These are phyloP conservation scores for Siphamia tubifer DNA, from an alignment of 2,113 vertebrate genomes.

Conservation along the genomic window DNA sequence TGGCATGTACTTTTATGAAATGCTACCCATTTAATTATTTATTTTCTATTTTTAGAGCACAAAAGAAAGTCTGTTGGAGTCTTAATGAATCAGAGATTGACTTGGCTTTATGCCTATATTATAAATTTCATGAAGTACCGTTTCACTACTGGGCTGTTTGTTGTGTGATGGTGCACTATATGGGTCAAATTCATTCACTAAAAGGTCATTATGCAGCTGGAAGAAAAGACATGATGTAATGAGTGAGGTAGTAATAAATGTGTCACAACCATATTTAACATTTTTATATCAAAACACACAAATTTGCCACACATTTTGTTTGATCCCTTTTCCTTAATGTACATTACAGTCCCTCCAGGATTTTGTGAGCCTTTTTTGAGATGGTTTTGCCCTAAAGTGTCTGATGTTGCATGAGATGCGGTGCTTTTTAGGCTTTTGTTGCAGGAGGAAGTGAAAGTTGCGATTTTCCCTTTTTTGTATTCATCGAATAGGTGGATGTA, in stretches of 20 bases:
- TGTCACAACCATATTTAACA: no score
- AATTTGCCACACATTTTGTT: no score
- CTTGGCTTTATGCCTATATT: background rate
- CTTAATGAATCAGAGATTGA: background rate
- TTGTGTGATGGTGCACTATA: background rate
- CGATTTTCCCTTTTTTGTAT: no score
- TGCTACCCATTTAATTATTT: constrained; percentile 17
- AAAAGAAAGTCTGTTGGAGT: background rate
- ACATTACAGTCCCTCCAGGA: no score
- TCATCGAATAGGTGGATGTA: no score
- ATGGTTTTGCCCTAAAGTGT: no score
- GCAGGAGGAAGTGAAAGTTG: no score
- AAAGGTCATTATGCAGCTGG: background rate
- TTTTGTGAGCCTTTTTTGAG: no score
- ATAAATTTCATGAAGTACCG: background rate
- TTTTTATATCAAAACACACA: no score
- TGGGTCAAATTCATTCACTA: background rate
- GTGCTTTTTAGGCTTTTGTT: no score
- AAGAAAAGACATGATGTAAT: background rate
- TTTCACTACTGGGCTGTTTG: background rate
- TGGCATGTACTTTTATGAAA: constrained; percentile 10
- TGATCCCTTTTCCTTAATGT: no score
- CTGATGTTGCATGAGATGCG: no score
- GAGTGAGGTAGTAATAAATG: background rate
- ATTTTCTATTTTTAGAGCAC: constrained; percentile 15